phyloP scores from a whole-genome alignment of 2,888 invertebrate genomes.

The Agriopis marginaria region DNA sequence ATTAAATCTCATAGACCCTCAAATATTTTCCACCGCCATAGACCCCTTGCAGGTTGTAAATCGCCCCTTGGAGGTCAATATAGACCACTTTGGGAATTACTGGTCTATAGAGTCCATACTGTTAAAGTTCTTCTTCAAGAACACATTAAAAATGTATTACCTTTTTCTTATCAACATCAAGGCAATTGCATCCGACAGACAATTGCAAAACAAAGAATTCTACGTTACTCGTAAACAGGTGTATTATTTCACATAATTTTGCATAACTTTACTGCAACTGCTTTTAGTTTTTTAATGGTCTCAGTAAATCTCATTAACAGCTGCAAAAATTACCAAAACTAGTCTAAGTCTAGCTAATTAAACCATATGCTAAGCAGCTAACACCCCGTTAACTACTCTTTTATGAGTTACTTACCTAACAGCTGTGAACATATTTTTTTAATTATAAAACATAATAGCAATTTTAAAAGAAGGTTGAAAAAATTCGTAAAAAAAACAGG shows the following conservation, averaged over 20 bases:
- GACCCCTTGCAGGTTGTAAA: too few relatives aligned
- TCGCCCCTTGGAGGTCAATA: too few relatives aligned
- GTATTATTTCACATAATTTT: slow-evolving; percentile 34
- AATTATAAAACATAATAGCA: neutral
- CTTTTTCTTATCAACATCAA: slow-evolving; percentile 44
- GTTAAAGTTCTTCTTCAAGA: neutral
- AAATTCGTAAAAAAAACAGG: neutral
- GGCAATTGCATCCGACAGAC: slow-evolving; percentile 29
- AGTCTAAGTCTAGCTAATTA: slow-evolving; percentile 10
- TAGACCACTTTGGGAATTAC: too few relatives aligned
- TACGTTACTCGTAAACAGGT: slow-evolving; percentile 28
- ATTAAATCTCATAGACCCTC: too few relatives aligned
- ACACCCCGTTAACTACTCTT: slow-evolving; percentile 15
- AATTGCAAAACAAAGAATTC: slow-evolving; percentile 27
- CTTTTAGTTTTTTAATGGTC: slow-evolving; percentile 18
- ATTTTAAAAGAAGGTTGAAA: too few relatives aligned
- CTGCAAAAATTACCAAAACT: slow-evolving; percentile 3
- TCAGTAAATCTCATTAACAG: slow-evolving; percentile 22
- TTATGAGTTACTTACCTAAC: slow-evolving; percentile 3
- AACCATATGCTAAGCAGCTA: neutral
- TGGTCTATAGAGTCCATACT: slow-evolving; percentile 1
- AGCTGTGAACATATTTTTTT: neutral
- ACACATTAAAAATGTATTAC: slow-evolving; percentile 31
- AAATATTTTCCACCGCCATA: too few relatives aligned
- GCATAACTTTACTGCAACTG: slow-evolving; percentile 16